Evolutionary conservation across 2,797 vertebrate species (phyloP).

Genomic region (Serranus cabrilla): DNA sequence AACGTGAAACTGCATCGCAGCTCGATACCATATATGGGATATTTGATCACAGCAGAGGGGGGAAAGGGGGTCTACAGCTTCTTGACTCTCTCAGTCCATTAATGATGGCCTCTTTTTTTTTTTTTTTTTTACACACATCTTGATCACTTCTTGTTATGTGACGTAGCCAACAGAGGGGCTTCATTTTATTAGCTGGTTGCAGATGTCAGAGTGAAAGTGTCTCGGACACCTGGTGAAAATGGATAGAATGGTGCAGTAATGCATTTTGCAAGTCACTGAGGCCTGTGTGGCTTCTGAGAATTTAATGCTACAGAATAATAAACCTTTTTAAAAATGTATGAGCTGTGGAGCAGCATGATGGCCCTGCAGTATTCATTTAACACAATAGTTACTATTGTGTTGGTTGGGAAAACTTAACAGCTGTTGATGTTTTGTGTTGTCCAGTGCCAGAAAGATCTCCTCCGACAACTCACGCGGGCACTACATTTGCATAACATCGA

Average conservation of each 20-base stretch:
- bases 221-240: conserved; percentile 39
- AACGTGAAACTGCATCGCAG: conserved; percentile 71
- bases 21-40: conserved; percentile 71
- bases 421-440: conserved; percentile 22
- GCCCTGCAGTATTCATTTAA: not conserved
- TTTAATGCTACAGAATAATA: not conserved
- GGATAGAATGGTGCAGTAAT: not conserved
- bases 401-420: conserved; percentile 11
- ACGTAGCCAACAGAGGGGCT: conserved; percentile 22
- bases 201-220: conserved; percentile 37
- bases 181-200: conserved; percentile 34
- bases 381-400: not conserved
- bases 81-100: conserved; percentile 51
- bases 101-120: conserved; percentile 57
- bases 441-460: conserved; percentile 33
- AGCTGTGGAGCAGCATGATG: too few relatives aligned
- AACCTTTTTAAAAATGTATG: not conserved
- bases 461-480: conserved; percentile 44
- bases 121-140: conserved; percentile 22
- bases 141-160: conserved; percentile 49
- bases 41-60: conserved; percentile 64
- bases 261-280: conserved; percentile 16
- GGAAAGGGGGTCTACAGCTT: conserved; percentile 31
- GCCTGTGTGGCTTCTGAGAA: not conserved
- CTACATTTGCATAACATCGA: conserved; percentile 77